A percentile compares a stretch with the other conserved stretches of the same genome.
Evolutionary conservation across 2,888 invertebrate genomes (phyloP).

Genomic region (Heliconius cydno): DNA sequence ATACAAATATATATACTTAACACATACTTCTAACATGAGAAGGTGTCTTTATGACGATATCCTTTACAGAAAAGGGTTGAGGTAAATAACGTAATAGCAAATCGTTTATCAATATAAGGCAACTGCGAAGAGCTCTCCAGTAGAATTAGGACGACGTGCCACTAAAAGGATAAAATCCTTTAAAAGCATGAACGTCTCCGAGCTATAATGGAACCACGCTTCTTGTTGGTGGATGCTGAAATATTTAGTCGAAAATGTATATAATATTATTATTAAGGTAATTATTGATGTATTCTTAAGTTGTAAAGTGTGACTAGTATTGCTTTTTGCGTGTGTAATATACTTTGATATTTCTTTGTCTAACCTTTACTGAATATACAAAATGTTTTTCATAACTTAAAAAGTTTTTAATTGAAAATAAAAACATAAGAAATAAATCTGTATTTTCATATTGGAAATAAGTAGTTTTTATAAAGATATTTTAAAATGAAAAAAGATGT

Average conservation of each 20-base stretch:
- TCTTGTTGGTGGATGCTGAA: not conserved
- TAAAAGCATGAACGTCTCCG: conserved; percentile 52
- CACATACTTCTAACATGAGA: not conserved
- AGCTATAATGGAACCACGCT: conserved; percentile 31
- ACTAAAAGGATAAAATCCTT: conserved; percentile 53
- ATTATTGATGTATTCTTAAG: no score
- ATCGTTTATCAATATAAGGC: conserved; percentile 52
- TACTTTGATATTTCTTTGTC: no score
- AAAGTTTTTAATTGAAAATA: not conserved
- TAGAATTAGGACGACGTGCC: conserved; percentile 48
- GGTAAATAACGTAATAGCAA: conserved; percentile 49
- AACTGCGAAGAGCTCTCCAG: conserved; percentile 50
- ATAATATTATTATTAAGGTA: not conserved
- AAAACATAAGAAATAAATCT: not conserved
- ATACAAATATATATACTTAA: no score
- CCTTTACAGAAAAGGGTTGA: conserved; percentile 32
- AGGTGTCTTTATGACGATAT: conserved; percentile 34
- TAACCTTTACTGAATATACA: no score
- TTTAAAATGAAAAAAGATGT: not conserved
- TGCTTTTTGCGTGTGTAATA: not conserved
- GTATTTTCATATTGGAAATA: not conserved
- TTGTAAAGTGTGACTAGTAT: not conserved
- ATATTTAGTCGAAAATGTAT: not conserved
- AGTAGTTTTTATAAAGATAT: not conserved
- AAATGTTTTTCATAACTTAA: not conserved